Conservation (phyloP, 2,797 vertebrate genomes). For the Lutra lutra region DNA sequence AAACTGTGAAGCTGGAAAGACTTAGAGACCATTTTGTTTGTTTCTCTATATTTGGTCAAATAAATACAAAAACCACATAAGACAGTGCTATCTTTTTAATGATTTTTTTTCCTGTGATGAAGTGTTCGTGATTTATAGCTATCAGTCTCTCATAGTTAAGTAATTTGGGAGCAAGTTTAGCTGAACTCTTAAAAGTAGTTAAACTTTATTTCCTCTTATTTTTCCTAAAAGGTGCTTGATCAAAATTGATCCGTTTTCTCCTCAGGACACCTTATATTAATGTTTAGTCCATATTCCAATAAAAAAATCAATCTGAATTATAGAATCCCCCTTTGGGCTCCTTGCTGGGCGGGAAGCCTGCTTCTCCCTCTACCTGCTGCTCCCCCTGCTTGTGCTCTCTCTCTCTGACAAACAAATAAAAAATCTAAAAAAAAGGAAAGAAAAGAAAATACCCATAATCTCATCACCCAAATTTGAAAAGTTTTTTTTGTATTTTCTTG, state of each 20-base stretch:
- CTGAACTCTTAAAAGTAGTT: neutral
- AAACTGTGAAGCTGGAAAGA: neutral
- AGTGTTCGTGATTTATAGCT: neutral
- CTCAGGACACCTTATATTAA: neutral
- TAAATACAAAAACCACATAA: slow-evolving; percentile 2
- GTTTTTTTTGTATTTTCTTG: neutral
- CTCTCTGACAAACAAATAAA: neutral
- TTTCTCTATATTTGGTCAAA: slow-evolving; percentile 28
- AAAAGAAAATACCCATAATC: neutral
- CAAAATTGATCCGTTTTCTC: neutral
- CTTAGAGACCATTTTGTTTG: neutral
- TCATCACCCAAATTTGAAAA: neutral
- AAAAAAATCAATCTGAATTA: slow-evolving; percentile 7
- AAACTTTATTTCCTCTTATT: slow-evolving; percentile 27
- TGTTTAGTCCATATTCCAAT: neutral
- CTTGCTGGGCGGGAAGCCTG: neutral
- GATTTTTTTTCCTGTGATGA: slow-evolving; percentile 17
- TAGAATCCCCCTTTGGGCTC: neutral
- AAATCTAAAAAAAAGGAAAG: neutral
- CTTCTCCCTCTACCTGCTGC: neutral
- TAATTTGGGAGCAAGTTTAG: neutral
- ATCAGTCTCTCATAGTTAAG: neutral
- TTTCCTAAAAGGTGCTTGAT: neutral
- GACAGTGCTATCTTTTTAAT: neutral
- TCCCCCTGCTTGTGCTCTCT: neutral